Evolutionary conservation across 2,888 invertebrate species (phyloP).

Genomic region (Chrysolina americana): DNA sequence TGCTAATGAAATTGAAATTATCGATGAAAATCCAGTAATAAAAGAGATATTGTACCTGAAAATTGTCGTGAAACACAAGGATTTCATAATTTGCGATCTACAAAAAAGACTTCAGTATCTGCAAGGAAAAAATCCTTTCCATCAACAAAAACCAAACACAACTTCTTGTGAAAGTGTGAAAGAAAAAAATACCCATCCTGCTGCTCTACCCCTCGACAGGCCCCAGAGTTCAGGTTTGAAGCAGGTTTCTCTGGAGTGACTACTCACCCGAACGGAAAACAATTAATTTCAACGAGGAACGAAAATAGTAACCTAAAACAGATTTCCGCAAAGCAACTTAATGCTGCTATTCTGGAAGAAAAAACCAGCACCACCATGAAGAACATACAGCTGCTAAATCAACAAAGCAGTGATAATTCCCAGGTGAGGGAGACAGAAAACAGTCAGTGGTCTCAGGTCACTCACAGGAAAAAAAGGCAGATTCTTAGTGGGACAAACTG

Average conservation of each 20-base stretch:
- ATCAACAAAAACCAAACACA: too few species aligned
- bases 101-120: background rate
- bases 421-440: background rate
- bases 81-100: slow-evolving; percentile 1
- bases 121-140: too few species aligned
- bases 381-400: background rate
- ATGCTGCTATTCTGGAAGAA: background rate
- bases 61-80: slow-evolving; percentile 14
- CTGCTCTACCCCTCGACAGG: slow-evolving; percentile 6
- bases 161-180: background rate
- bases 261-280: background rate
- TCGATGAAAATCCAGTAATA: background rate
- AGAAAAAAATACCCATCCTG: slow-evolving; percentile 6
- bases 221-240: slow-evolving; percentile 19
- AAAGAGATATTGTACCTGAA: background rate
- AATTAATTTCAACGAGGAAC: background rate
- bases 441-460: background rate
- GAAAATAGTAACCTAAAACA: background rate
- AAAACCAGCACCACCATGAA: background rate
- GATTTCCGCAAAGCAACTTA: background rate
- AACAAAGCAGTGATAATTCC: background rate
- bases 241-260: background rate
- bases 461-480: background rate
- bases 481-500: slow-evolving; percentile 6
- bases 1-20: background rate